Percentiles rank a stretch among this genome's conserved stretches.
Conservation (phyloP, 2,888 invertebrate species). For the Tetragnatha montana region DNA sequence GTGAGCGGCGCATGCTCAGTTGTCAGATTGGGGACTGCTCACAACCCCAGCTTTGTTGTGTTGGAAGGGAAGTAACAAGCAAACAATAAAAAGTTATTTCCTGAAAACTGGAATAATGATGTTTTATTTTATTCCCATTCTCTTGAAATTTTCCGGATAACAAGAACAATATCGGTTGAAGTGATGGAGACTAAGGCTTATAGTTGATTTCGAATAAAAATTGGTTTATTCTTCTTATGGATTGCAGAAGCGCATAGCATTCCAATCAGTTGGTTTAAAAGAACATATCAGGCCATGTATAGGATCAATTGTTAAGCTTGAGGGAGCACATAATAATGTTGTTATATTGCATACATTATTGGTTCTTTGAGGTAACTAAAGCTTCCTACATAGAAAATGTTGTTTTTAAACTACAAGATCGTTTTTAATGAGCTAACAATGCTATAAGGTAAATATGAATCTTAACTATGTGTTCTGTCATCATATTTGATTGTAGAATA, state of each 20-base stretch:
- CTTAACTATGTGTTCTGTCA: no score
- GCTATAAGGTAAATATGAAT: no score
- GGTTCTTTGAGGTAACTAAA: no score
- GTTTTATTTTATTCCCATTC: background rate
- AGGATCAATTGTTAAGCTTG: no score
- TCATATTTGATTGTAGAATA: no score
- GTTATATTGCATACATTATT: no score
- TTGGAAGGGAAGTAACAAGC: background rate
- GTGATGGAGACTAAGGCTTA: background rate
- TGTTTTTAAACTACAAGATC: no score
- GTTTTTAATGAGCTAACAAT: no score
- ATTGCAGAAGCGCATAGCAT: background rate
- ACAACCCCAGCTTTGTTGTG: background rate
- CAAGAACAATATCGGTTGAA: background rate
- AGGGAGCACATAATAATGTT: no score
- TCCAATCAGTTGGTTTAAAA: no score
- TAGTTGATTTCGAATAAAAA: background rate
- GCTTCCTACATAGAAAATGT: no score
- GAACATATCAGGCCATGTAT: no score
- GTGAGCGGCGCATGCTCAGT: background rate
- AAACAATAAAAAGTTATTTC: background rate
- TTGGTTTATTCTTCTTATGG: background rate
- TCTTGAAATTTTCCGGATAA: background rate
- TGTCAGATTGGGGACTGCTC: background rate
- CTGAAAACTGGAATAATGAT: background rate